These are phyloP conservation scores for Ophion obscuratus DNA, from an alignment of 2,888 invertebrate genomes.

Conservation along the genomic window DNA sequence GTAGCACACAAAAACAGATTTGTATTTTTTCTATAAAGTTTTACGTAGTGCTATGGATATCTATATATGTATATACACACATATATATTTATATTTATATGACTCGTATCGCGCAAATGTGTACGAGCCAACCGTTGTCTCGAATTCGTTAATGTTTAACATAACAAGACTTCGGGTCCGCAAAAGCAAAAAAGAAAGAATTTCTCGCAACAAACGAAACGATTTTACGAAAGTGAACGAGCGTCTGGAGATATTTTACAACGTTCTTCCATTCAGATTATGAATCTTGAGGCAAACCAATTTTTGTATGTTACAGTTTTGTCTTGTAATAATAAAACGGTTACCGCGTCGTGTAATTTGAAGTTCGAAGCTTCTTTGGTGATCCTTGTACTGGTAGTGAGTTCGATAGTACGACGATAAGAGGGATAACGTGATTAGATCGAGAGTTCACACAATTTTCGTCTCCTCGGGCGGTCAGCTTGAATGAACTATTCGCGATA, in stretches of 20 bases:
- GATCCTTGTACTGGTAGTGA: neutral
- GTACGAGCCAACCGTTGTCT: slow-evolving; percentile 62
- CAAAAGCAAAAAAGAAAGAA: slow-evolving; percentile 37
- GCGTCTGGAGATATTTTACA: slow-evolving; percentile 27
- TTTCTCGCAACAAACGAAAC: slow-evolving; percentile 31
- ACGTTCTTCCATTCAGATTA: slow-evolving; percentile 17
- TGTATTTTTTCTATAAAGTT: slow-evolving; percentile 76
- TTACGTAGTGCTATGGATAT: slow-evolving; percentile 32
- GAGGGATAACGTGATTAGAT: neutral
- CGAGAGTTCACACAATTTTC: neutral
- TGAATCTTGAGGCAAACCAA: slow-evolving; percentile 16
- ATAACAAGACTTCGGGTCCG: slow-evolving; percentile 52
- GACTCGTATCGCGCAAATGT: slow-evolving; percentile 6
- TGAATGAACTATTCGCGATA: neutral
- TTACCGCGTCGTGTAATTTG: slow-evolving; percentile 22
- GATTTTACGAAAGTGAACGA: slow-evolving; percentile 3
- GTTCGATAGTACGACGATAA: neutral
- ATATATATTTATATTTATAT: slow-evolving; percentile 45
- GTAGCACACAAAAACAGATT: slow-evolving; percentile 17
- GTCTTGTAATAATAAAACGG: slow-evolving; percentile 65
- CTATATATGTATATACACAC: slow-evolving; percentile 39
- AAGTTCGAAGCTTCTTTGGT: neutral
- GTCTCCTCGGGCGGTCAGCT: neutral
- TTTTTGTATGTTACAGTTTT: slow-evolving; percentile 62
- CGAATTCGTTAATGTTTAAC: slow-evolving; percentile 45